Percentiles rank a stretch among this genome's conserved stretches.
Evolutionary conservation across 2,113 vertebrate species (phyloP).

Genomic region (Desmodus rotundus): DNA sequence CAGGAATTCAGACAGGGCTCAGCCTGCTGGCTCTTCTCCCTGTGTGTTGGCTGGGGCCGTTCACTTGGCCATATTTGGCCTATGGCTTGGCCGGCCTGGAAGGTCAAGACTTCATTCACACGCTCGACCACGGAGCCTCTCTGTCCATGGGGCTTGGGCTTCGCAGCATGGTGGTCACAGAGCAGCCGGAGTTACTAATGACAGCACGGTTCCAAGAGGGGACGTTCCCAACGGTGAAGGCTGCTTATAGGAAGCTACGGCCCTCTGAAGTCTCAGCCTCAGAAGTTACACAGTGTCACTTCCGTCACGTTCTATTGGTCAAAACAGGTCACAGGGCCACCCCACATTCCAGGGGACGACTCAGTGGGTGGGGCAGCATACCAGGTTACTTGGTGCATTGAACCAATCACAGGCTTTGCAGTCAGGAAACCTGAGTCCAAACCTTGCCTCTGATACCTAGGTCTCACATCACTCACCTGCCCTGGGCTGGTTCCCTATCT

Average conservation of each 20-base stretch:
- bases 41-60: background rate
- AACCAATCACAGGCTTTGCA: background rate
- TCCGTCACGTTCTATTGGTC: background rate
- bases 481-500: background rate
- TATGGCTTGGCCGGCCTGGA: background rate
- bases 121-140: background rate
- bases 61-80: background rate
- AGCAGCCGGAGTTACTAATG: background rate
- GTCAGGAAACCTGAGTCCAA: background rate
- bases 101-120: background rate
- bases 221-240: background rate
- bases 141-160: background rate
- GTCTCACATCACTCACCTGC: background rate
- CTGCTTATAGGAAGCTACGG: background rate
- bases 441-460: accelerated
- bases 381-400: accelerated
- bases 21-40: background rate
- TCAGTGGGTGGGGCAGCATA: background rate
- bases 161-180: background rate
- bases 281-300: background rate
- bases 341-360: background rate
- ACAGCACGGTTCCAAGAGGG: background rate
- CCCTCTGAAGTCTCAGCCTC: background rate
- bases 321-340: background rate
- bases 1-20: background rate